Percentiles rank a stretch among this genome's conserved stretches.
Evolutionary conservation across 1,140 invertebrate genomes (phyloP).

Genomic region (Drosophila funebris): DNA sequence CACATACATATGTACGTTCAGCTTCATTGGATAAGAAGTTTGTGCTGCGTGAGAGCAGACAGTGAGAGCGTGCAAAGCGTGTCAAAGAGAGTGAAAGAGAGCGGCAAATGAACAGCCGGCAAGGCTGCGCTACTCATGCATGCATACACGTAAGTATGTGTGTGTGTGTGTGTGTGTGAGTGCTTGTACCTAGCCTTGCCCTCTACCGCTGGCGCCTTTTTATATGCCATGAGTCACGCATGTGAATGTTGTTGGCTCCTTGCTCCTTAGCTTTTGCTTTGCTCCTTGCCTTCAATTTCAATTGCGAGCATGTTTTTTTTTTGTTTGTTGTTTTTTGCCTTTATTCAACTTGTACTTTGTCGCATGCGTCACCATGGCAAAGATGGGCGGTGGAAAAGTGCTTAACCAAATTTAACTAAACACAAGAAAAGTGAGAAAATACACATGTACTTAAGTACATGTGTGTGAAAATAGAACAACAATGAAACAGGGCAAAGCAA

Average conservation of each 20-base stretch:
- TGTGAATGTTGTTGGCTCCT: slow-evolving; percentile 40
- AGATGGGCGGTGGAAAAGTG: slow-evolving; percentile 11
- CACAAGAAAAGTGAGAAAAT: slow-evolving; percentile 37
- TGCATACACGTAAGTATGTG: neutral
- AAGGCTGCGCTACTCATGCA: slow-evolving; percentile 5
- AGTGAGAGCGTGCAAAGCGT: neutral
- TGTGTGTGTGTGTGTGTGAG: neutral
- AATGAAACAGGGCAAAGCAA: slow-evolving; percentile 17
- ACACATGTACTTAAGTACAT: neutral
- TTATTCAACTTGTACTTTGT: slow-evolving; percentile 35
- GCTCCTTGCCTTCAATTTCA: slow-evolving; percentile 1
- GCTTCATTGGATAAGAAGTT: neutral
- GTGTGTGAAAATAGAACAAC: slow-evolving; percentile 2
- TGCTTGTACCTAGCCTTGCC: neutral
- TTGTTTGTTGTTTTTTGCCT: slow-evolving; percentile 29
- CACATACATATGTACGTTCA: slow-evolving; percentile 1
- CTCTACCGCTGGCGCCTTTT: neutral
- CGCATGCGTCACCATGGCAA: slow-evolving; percentile 67
- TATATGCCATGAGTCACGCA: slow-evolving; percentile 67
- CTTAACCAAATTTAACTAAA: slow-evolving; percentile 43
- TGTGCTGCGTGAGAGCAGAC: slow-evolving; percentile 5
- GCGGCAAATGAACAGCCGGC: slow-evolving; percentile 13
- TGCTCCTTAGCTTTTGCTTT: slow-evolving; percentile 15
- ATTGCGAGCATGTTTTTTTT: slow-evolving; percentile 19
- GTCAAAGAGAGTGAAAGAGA: neutral